Base-by-base conservation (phyloP, 2,888 invertebrate species). In the Apamea sordens region DNA sequence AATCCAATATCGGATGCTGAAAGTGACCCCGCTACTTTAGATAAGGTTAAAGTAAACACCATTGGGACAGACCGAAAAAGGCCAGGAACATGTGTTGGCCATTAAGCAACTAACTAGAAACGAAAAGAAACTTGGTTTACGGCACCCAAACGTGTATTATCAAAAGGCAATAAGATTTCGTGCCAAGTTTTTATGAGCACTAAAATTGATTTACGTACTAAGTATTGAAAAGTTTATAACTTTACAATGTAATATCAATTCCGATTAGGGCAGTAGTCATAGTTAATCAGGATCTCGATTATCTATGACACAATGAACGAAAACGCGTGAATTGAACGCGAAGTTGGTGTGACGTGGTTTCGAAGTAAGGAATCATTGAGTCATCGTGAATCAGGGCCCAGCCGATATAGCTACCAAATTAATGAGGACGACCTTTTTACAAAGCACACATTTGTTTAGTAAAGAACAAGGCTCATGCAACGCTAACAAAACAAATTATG, bases 401-500 rank as follows among this genome's bases (percentile, higher is more conserved):
- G 53, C 1, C 13, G 3, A 41, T 71, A 36, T 10, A 24, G 64
- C 36, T 64, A 70, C 28, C 13, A 47, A 73, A 73, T 73, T 63
- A 84, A 87, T 64, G 72, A 80, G 32, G n/a, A 70, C 73, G 74
- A 76, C 84, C 79, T 87, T 88, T 82, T 72, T 63, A 41, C 76
- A 71, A 76, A 80, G 68, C 69, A 85, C 70, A 78, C 28, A 74
- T 85, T 88, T 86, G 86, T 87, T 85, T 76, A 69, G 73, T 72
- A 13, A 69, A 64, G 76, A 85, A 77, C 85, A 80, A 86, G 88
- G 88, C 82, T 74, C 69, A 69, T 28, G 36, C 41, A 77, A 53
- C 59, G 75, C 86, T 80, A 89, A 88, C 88, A 85, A 87, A 76
- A 87, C 74, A 80, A 89, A 88, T 89, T 89, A 89, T 83, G 76